These are phyloP conservation scores for Watsonalla binaria DNA, from an alignment of 2,888 invertebrate genomes.

Conservation along the genomic window DNA sequence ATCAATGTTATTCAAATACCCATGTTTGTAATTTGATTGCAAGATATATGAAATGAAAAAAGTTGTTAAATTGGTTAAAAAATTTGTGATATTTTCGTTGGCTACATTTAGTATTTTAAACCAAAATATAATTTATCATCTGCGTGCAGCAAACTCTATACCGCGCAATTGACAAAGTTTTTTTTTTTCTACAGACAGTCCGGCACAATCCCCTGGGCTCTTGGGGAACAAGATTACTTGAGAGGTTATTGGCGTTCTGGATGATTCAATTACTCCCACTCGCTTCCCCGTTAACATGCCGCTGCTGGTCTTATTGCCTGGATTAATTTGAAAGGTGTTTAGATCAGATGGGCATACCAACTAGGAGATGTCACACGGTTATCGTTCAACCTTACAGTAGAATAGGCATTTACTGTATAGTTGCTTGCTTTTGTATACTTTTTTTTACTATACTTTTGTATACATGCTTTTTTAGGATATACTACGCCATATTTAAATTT, in stretches of 20 bases:
- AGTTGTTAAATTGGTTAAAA: too few species aligned
- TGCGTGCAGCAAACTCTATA: neutral
- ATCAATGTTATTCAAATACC: too few species aligned
- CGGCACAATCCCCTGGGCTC: slow-evolving; percentile 24
- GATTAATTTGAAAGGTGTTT: neutral
- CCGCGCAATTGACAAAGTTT: slow-evolving; percentile 9
- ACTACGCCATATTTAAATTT: too few species aligned
- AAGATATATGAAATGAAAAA: too few species aligned
- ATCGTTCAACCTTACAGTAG: neutral
- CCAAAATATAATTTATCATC: too few species aligned
- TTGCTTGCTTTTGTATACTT: too few species aligned
- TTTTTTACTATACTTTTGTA: too few species aligned
- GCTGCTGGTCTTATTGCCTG: neutral
- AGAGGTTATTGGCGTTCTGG: slow-evolving; percentile 14
- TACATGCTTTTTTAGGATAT: too few species aligned
- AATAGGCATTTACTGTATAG: too few species aligned
- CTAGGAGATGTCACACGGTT: neutral
- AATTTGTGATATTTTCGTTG: too few species aligned
- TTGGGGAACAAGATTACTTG: slow-evolving; percentile 18
- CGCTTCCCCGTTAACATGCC: slow-evolving; percentile 4
- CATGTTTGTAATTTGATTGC: too few species aligned
- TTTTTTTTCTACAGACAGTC: slow-evolving; percentile 26
- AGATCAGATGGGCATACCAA: neutral
- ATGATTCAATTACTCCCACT: slow-evolving; percentile 28
- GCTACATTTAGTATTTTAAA: too few species aligned